Conservation (phyloP, 2,797 vertebrate genomes). For the Pipistrellus kuhlii region DNA sequence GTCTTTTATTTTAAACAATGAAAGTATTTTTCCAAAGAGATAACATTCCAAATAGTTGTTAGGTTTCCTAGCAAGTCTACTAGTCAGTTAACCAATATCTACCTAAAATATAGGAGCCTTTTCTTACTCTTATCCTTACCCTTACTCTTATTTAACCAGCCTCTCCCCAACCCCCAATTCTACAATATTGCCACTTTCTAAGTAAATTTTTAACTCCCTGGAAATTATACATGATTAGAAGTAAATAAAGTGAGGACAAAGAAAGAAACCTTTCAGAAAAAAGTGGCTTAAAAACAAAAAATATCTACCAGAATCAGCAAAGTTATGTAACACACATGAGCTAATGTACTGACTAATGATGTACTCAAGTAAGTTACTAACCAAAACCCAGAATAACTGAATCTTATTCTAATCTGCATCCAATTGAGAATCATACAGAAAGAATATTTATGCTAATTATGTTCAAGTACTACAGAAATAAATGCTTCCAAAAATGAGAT, state of each 20-base stretch:
- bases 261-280: slow-evolving; percentile 33
- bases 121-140: not conserved
- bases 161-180: not conserved
- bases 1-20: slow-evolving; percentile 44
- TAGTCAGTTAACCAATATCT: slow-evolving; percentile 29
- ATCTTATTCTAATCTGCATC: slow-evolving; percentile 27
- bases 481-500: slow-evolving; percentile 44
- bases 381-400: slow-evolving; percentile 42
- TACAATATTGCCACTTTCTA: slow-evolving; percentile 1
- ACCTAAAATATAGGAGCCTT: not conserved
- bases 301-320: slow-evolving; percentile 35
- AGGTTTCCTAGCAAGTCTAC: not conserved
- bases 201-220: slow-evolving; percentile 19
- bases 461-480: slow-evolving; percentile 48
- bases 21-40: slow-evolving; percentile 53
- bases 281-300: slow-evolving; percentile 47
- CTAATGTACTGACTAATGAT: not conserved
- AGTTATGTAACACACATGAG: not conserved
- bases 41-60: slow-evolving; percentile 40
- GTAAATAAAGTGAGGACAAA: not conserved
- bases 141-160: not conserved
- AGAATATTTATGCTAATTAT: not conserved
- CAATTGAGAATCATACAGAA: not conserved
- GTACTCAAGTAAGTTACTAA: slow-evolving; percentile 14
- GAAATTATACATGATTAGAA: slow-evolving; percentile 44